Conservation (phyloP, 2,113 vertebrate genomes). For the Gobio gobio region DNA sequence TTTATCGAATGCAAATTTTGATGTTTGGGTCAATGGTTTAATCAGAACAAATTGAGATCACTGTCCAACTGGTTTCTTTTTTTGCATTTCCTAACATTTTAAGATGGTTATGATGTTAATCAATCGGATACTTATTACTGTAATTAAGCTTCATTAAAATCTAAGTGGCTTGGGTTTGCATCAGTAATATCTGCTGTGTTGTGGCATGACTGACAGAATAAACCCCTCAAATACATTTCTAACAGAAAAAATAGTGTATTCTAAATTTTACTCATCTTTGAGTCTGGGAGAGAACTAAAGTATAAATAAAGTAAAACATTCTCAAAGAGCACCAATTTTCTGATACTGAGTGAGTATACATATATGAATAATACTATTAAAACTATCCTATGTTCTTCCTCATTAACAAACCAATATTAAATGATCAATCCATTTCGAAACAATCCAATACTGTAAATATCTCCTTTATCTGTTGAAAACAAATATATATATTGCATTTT, state of each 20-base stretch:
- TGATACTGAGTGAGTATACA: not conserved
- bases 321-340: not conserved
- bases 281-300: not conserved
- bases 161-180: not conserved
- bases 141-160: not conserved
- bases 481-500: not conserved
- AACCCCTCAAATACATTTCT: not conserved
- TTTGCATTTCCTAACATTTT: not conserved
- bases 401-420: not conserved
- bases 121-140: not conserved
- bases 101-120: not conserved
- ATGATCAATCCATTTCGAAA: constrained; percentile 10
- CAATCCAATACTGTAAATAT: not conserved
- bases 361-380: not conserved
- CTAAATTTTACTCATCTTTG: not conserved
- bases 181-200: not conserved
- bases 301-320: constrained; percentile 22
- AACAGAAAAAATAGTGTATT: not conserved
- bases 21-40: not conserved
- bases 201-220: not conserved
- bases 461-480: not conserved
- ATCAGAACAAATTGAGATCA: not conserved
- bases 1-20: not conserved
- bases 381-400: not conserved
- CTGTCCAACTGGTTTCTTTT: not conserved